Evolutionary conservation across 1,140 invertebrate genomes (phyloP).

Genomic region (Drosophila navojoa): DNA sequence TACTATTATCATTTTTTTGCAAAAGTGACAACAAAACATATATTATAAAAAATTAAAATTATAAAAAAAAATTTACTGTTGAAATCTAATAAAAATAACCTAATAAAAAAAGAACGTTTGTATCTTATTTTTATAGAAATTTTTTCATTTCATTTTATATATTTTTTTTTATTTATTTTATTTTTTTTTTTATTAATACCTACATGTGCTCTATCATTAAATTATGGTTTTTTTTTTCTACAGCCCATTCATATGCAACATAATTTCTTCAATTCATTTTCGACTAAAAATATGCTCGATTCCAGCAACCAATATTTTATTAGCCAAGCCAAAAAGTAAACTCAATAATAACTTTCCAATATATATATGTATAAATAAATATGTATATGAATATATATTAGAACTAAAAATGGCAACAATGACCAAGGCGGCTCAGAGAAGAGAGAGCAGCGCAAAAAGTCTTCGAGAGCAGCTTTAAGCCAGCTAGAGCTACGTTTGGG

Average conservation of each 20-base stretch:
- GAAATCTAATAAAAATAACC: too few relatives aligned
- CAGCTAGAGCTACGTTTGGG: neutral
- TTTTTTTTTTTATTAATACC: too few relatives aligned
- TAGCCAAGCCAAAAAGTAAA: constrained; percentile 6
- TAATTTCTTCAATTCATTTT: neutral
- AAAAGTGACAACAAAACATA: too few relatives aligned
- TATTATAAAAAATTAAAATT: too few relatives aligned
- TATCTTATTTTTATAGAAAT: too few relatives aligned
- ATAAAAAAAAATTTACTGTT: too few relatives aligned
- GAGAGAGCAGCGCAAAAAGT: neutral
- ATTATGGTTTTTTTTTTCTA: neutral
- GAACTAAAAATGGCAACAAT: neutral
- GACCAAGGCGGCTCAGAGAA: neutral
- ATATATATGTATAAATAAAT: neutral
- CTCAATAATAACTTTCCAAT: too few relatives aligned
- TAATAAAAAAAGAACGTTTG: too few relatives aligned
- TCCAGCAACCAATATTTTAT: neutral
- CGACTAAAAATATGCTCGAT: constrained; percentile 3
- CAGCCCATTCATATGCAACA: neutral
- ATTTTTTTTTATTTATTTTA: too few relatives aligned
- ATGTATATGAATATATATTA: neutral
- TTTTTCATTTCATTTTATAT: too few relatives aligned
- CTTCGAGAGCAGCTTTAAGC: neutral
- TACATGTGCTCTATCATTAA: neutral
- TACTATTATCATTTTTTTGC: too few relatives aligned